Base-by-base conservation (phyloP, 2,797 vertebrate genomes). In the Coilia nasus region DNA sequence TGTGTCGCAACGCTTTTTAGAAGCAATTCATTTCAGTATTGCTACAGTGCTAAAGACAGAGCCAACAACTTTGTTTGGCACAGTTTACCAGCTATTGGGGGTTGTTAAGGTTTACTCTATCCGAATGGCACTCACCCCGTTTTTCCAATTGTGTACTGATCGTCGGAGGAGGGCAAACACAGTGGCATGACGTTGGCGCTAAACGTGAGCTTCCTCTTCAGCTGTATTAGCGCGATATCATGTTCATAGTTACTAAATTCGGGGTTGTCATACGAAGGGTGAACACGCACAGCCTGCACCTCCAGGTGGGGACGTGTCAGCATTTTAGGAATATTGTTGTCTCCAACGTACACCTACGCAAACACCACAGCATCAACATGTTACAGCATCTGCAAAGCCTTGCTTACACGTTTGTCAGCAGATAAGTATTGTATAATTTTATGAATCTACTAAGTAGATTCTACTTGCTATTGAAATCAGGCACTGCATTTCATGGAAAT, bases 181-280 rank as follows among this genome's bases (percentile, higher is more conserved):
- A 95, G 23, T 0, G 94, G 94, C 94, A 95, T 94, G 3, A 94
- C 2, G 28, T 87, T 71, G 56, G 88, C 19, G 2, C 59, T 0
- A 83, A 94, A 95, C 2, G 91, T 93, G 85, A 95, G 21, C 0
- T 88, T 80, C 0, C 64, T 59, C 0, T 83, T 0, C 62, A 95
- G 89, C 87, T 93, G 91, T 89, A 95, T 91, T 88, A 95, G 82
- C 0, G 93, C 93, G 12, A 95, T 92, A 87, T 95, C 93, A 80
- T 95, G 88, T 89, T 94, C 84, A 81, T 0, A 92, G 83, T 92
- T 15, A 0, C 12, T 0, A 0, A 0, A 0, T 0, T 81, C 5
- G 0, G 62, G 0, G 64, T 93, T 93, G 87, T 90, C 86, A 87
- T 93, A 95, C 0, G 12, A 41, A 44, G 92, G 92, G 82, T 95